Conservation (phyloP, 2,888 invertebrate genomes). For the Ashinkailepas kermadecensis region DNA sequence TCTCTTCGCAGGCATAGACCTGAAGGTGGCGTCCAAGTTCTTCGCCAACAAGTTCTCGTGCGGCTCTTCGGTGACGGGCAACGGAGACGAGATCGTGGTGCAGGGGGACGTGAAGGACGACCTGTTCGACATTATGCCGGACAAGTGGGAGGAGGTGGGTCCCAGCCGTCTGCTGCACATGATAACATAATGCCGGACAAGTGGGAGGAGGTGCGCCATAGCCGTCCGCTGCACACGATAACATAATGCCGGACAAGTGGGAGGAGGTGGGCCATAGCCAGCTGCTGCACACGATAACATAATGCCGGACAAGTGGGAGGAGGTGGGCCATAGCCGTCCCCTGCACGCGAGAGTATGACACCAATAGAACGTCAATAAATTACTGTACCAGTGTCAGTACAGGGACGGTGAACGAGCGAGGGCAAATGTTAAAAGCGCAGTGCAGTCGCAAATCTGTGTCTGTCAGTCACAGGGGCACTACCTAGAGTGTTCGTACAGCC, state of each 20-base stretch:
- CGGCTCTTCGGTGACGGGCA: conserved; percentile 97
- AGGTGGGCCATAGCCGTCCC: too few relatives aligned
- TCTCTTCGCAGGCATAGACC: conserved; percentile 70
- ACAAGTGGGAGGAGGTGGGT: conserved; percentile 89
- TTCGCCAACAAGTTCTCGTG: conserved; percentile 97
- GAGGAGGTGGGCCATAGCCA: conserved; percentile 58
- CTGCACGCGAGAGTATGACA: conserved; percentile 81
- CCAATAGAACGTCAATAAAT: conserved; percentile 45
- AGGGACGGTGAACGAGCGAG: too few relatives aligned
- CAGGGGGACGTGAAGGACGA: conserved; percentile 99
- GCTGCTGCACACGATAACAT: conserved; percentile 53
- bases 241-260: conserved; percentile 98
- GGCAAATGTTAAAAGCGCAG: too few relatives aligned
- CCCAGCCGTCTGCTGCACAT: too few relatives aligned
- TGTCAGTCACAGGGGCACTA: too few relatives aligned
- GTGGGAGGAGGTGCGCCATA: conserved; percentile 73
- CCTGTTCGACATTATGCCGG: conserved; percentile 92
- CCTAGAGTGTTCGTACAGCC: too few relatives aligned
- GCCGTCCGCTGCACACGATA: conserved; percentile 40
- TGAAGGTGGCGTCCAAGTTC: conserved; percentile 95
- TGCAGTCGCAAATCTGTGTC: too few relatives aligned
- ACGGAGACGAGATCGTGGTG: conserved; percentile 93
- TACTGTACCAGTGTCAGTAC: too few relatives aligned
- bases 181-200: conserved; percentile 91
- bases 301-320: conserved; percentile 96